Base-by-base conservation (phyloP, 2,888 invertebrate species). In the Diachrysia chrysitis region DNA sequence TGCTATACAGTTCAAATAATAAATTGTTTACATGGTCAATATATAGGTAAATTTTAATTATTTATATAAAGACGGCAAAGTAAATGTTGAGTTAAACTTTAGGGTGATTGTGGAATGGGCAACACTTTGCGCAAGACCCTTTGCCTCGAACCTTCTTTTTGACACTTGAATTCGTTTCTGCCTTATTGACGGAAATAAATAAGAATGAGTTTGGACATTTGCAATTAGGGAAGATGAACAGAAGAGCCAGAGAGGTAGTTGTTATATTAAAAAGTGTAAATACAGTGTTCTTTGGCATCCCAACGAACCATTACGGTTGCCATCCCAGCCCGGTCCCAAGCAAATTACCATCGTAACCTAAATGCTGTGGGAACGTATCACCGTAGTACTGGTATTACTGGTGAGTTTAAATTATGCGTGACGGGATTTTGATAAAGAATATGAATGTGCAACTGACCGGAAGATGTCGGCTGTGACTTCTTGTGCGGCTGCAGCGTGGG, bases 381-480 rank as follows among this genome's bases (percentile, higher is more conserved):
- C 2, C 6, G 25, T 25, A n/a, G n/a, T n/a, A n/a, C n/a, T 25
- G 25, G 25, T 25, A 32, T 4, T 32, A 9, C 6, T 32, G 7
- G 29, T 32, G 10, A 32, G 32, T 10, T 32, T 0, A 32, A 32
- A 10, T 9, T 10, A 32, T 32, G 9, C 32, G 10, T 32, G 10
- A 10, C 10, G 32, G 10, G 32, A 32, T 32, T 32, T 10, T 10
- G 5, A 32, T 32, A 10, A 10, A 32, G 37, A 37, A 12, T 7
- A 42, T 42, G 6, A n/a, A 42, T n/a, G n/a, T n/a, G 16, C 4
- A 2, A 61, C 84, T 87, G 78, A 94, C 94, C 93, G 76, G 94
- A 93, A 81, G 94, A 93, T 73, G 92, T 90, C 63, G 93, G 92
- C 74, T 92, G 89, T 53, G 88, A 85, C 71, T 89, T 89, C 80